These are phyloP conservation scores for Pycnomerus fuliginosus DNA, from an alignment of 2,888 invertebrate species.

Conservation along the genomic window DNA sequence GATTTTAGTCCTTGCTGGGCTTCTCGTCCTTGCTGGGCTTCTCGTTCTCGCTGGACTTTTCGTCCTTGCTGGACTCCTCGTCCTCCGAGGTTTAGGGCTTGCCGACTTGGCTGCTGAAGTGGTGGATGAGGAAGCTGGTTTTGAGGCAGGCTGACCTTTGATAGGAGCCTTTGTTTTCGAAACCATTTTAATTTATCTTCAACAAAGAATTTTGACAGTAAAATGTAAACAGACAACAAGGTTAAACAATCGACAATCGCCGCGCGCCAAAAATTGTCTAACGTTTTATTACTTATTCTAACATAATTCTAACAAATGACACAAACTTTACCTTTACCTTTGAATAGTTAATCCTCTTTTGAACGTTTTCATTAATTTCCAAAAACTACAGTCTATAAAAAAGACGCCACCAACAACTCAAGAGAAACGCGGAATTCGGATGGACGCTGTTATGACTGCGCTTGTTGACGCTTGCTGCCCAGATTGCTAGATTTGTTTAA, in stretches of 20 bases:
- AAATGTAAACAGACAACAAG: background rate
- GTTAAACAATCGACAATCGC: slow-evolving; percentile 2
- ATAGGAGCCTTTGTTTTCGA: slow-evolving; percentile 3
- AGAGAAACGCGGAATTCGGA: no score
- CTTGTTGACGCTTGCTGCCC: no score
- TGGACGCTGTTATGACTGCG: no score
- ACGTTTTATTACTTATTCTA: background rate
- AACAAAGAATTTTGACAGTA: background rate
- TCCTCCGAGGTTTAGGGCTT: slow-evolving; percentile 28
- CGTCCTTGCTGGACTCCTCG: slow-evolving; percentile 26
- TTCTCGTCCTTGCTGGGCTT: slow-evolving; percentile 26
- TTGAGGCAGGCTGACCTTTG: slow-evolving; percentile 1
- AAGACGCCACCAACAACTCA: no score
- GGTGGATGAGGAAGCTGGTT: background rate
- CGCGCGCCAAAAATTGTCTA: slow-evolving; percentile 11
- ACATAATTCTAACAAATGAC: background rate
- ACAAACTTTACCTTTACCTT: slow-evolving; percentile 3
- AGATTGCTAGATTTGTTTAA: background rate
- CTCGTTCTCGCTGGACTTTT: slow-evolving; percentile 26
- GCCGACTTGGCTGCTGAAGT: slow-evolving; percentile 15
- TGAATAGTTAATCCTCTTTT: background rate
- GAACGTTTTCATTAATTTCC: background rate
- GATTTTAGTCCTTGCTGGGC: slow-evolving; percentile 18
- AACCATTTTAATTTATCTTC: slow-evolving; percentile 5
- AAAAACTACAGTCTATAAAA: no score